These are phyloP conservation scores for Actinemys pallida DNA, from an alignment of 2,113 vertebrate genomes.

Conservation along the genomic window DNA sequence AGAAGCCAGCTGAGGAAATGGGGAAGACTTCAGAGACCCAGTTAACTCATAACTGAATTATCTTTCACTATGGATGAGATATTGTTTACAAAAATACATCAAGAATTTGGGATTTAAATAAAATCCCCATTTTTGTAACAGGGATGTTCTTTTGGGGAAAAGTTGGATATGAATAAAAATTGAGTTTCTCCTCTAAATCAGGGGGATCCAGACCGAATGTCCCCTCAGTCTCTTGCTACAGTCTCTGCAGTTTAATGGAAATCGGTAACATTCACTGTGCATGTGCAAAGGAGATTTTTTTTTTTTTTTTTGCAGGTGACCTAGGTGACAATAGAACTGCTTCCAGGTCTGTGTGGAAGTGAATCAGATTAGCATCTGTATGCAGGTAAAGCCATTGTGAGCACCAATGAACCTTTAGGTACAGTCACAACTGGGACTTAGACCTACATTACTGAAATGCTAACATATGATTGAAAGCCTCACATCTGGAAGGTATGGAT, in stretches of 20 bases:
- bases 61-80: not conserved
- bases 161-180: not conserved
- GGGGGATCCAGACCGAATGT: rapidly evolving
- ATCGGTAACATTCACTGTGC: not conserved
- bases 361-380: not conserved
- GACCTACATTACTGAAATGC: constrained; percentile 47
- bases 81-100: not conserved
- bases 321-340: constrained; percentile 20
- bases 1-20: not conserved
- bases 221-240: constrained; percentile 5
- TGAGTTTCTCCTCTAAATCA: not conserved
- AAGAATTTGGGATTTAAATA: not conserved
- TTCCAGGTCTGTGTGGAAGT: constrained; percentile 48
- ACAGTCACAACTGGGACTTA: constrained; percentile 20
- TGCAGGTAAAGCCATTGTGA: rapidly evolving
- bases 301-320: not conserved
- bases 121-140: not conserved
- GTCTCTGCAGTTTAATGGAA: not conserved
- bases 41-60: not conserved
- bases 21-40: not conserved
- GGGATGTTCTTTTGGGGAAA: not conserved
- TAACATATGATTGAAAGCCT: constrained; percentile 39
- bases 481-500: constrained; percentile 62
- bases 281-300: not conserved
- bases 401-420: constrained; percentile 9